These are phyloP conservation scores for Sebastes oblongus DNA, from an alignment of 2,797 vertebrate species.

Conservation along the genomic window DNA sequence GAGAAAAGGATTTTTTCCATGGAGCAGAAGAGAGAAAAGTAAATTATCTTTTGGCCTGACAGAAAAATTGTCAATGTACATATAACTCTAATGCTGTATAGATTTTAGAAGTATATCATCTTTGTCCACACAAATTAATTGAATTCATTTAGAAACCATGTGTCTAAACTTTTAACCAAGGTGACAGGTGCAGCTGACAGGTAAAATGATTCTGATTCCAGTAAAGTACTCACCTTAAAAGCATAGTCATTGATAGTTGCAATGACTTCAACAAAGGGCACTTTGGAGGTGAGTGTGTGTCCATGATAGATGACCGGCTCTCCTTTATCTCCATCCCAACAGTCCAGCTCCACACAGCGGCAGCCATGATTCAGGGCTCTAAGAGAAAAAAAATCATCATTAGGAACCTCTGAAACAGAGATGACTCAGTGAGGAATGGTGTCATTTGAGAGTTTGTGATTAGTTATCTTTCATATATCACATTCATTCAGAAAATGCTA, in stretches of 20 bases:
- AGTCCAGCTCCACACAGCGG: slow-evolving; percentile 97
- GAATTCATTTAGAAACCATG: neutral
- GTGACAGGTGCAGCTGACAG: too few relatives aligned
- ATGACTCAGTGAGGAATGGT: neutral
- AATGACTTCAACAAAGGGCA: slow-evolving; percentile 91
- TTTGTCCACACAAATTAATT: neutral
- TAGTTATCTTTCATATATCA: too few relatives aligned
- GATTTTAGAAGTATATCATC: neutral
- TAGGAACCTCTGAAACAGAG: neutral
- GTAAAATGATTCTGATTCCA: neutral
- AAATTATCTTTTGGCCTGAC: neutral
- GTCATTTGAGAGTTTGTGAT: neutral
- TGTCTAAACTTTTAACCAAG: neutral
- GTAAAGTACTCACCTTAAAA: slow-evolving; percentile 84
- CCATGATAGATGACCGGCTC: slow-evolving; percentile 94
- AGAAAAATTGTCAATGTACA: too few relatives aligned
- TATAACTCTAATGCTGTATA: neutral
- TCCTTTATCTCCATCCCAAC: slow-evolving; percentile 92
- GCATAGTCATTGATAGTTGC: slow-evolving; percentile 89
- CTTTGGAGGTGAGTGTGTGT: slow-evolving; percentile 94
- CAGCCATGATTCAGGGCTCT: slow-evolving; percentile 92
- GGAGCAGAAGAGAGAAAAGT: neutral
- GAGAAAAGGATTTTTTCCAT: neutral
- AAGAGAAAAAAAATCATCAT: neutral
- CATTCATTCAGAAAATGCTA: too few relatives aligned